These are phyloP conservation scores for Drosophila mauritiana DNA, from an alignment of 1,140 invertebrate genomes.

Conservation along the genomic window DNA sequence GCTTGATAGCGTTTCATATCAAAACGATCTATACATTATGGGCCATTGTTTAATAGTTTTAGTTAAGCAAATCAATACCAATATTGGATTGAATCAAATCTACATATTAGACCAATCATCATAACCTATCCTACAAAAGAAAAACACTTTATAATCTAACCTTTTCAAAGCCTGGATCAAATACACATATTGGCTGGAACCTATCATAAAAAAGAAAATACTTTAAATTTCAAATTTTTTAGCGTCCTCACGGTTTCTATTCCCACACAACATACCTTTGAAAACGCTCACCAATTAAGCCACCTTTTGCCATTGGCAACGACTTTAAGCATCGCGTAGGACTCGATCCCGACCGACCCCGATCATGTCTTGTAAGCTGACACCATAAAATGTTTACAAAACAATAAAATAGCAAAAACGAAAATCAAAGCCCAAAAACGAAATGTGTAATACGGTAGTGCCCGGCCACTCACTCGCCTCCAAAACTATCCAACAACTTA, in stretches of 20 bases:
- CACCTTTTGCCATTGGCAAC: constrained; percentile 11
- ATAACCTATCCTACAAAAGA: no score
- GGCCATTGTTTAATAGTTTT: no score
- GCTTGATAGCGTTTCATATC: no score
- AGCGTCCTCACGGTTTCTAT: not conserved
- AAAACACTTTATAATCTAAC: no score
- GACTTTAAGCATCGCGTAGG: constrained; percentile 4
- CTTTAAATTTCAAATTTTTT: no score
- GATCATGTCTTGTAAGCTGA: constrained; percentile 58
- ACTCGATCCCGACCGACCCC: constrained; percentile 38
- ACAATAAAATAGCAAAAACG: constrained; percentile 37
- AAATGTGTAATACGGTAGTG: constrained; percentile 61
- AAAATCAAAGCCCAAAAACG: constrained; percentile 42
- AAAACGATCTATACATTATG: no score
- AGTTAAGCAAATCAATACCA: no score
- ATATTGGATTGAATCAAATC: no score
- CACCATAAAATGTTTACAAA: constrained; percentile 55
- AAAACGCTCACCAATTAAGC: constrained; percentile 12
- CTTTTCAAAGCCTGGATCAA: no score
- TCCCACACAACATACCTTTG: not conserved
- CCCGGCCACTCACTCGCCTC: constrained; percentile 45
- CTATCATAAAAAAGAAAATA: no score
- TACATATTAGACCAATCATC: no score
- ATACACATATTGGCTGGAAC: no score
- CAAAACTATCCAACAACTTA: constrained; percentile 44